Evolutionary conservation across 2,797 vertebrate species (phyloP), one percentile per base, ranked within the genome.

Genomic region (Ctenosaura bakeri): DNA sequence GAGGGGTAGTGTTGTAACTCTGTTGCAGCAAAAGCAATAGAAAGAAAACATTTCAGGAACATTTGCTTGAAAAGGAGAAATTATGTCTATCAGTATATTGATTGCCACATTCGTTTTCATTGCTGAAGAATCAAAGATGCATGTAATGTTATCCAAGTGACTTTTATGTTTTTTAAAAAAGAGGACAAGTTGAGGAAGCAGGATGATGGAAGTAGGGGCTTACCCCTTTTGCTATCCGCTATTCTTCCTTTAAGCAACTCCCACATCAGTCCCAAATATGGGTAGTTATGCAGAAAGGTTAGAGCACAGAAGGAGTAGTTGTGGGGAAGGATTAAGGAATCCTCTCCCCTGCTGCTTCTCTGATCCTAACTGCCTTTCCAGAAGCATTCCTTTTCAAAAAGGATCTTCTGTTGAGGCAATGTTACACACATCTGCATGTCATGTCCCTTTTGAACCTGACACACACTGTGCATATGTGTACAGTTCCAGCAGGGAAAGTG

Each of bases 61-160:
- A 69, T 69, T 69, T 32, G 29, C 32, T 10, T 69, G 26, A 32
- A 32, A 29, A 69, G 29, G 10, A 69, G 29, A 32, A 69, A 32
- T 13, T 8, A 10, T 69, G 26, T 69, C 26, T 32, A 69, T 69
- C 82, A 64, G 32, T 66, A 46, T 71, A 59, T 54, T 77, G 38
- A 56, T 74, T 20, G 59, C 52, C 50, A 38, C 35, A 4, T 77
- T 77, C 77, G 52, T 62, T 86, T 77, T 77, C 56, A 59, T 26
- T 59, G 85, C 73, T 86, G 71, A 74, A 86, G 76, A 76, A 62
- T 59, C 71, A 69, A 32, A 69, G 66, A 69, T 69, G 59, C 20
- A 20, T 62, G 59, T 5, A 22, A 22, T 62, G 73, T 77, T 76
- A 62, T 35, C 18, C 16, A 12, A n/a, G 35, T 87, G 38, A 8